Conservation (phyloP, 2,888 invertebrate species). For the Melinaea marsaeus region DNA sequence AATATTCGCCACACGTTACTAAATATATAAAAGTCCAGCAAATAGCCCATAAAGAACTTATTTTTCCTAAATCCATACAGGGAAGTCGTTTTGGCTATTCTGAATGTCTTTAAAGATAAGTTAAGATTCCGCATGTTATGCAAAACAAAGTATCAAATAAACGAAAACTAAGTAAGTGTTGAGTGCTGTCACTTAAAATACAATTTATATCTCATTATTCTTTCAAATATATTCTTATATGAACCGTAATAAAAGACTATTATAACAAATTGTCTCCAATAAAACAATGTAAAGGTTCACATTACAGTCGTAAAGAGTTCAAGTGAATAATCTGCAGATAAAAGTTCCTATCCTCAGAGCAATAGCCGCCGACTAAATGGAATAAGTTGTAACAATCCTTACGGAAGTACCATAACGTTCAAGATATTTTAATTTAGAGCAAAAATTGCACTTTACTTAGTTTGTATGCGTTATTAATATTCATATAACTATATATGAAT, state of each 20-base stretch:
- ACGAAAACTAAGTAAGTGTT: too few relatives aligned
- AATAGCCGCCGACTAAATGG: slow-evolving; percentile 21
- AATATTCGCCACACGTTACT: slow-evolving; percentile 10
- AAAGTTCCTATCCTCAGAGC: slow-evolving; percentile 21
- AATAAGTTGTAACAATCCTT: slow-evolving; percentile 26
- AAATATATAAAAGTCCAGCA: slow-evolving; percentile 12
- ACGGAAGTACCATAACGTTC: slow-evolving; percentile 19
- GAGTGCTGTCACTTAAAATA: too few relatives aligned
- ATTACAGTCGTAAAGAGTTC: slow-evolving; percentile 8
- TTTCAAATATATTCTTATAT: neutral
- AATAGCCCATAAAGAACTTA: slow-evolving; percentile 11
- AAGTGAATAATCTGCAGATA: slow-evolving; percentile 19
- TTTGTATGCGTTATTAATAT: neutral
- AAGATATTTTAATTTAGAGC: slow-evolving; percentile 26
- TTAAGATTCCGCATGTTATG: neutral
- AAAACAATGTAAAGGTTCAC: slow-evolving; percentile 2
- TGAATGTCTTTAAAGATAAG: too few relatives aligned
- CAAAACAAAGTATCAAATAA: neutral
- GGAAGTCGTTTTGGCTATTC: neutral
- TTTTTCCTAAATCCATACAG: slow-evolving; percentile 8
- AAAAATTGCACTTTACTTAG: slow-evolving; percentile 8
- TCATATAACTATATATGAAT: too few relatives aligned
- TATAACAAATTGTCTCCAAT: neutral
- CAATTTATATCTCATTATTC: too few relatives aligned
- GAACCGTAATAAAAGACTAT: neutral